phyloP scores from a whole-genome alignment of 2,888 invertebrate species.

The Pherbina coryleti region DNA sequence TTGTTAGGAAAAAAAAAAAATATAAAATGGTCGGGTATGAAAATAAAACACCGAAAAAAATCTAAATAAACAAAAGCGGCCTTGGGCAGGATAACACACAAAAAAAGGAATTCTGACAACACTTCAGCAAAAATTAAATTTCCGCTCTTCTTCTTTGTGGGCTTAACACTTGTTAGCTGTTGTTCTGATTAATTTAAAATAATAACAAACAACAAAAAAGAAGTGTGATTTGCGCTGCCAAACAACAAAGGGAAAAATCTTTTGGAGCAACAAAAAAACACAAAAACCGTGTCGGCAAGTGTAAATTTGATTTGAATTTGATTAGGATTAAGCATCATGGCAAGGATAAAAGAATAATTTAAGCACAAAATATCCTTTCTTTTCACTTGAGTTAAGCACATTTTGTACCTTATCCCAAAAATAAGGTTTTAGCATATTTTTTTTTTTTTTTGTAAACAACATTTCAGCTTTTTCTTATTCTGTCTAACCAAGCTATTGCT shows the following conservation, averaged over 20 bases:
- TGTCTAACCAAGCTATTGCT: too few relatives aligned
- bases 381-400: background rate
- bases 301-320: constrained; percentile 51
- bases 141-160: too few relatives aligned
- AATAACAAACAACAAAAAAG: background rate
- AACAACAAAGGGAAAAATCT: background rate
- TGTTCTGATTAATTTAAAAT: constrained; percentile 23
- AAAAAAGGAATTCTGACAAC: background rate
- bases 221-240: background rate
- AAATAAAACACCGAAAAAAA: background rate
- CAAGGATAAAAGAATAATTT: background rate
- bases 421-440: background rate
- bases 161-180: background rate
- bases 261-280: background rate
- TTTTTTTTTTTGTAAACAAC: background rate
- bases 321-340: constrained; percentile 32
- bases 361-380: background rate
- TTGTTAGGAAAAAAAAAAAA: background rate
- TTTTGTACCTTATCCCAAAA: background rate
- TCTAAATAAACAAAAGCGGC: background rate
- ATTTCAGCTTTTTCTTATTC: too few relatives aligned
- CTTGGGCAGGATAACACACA: background rate
- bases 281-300: constrained; percentile 43
- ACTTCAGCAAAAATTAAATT: too few relatives aligned
- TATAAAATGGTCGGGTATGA: background rate